Evolutionary conservation across 2,888 invertebrate species (phyloP), one percentile per base, ranked within the genome.

Genomic region (Cephalotes varians): DNA sequence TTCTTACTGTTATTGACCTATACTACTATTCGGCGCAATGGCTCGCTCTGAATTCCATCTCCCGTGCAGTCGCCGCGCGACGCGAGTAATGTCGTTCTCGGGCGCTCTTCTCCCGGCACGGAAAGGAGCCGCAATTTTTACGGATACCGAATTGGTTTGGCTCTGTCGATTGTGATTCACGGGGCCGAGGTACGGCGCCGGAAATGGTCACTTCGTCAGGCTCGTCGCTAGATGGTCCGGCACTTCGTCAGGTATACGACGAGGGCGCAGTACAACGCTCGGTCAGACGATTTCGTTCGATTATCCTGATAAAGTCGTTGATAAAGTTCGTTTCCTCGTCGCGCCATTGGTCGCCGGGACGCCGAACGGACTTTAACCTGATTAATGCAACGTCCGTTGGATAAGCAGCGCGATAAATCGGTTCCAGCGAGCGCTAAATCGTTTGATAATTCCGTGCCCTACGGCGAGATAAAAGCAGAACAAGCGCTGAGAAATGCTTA

Each of bases 231-330:
- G 80, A 87, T 76, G 77, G 76, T 72, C 58, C 74, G 56, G 47
- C 85, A 82, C 83, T 87, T 87, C 86, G 90, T 90, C 85, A 84
- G 81, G 74, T 56, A 37, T 65, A 65, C 69, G 86, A 76, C 82
- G 83, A 84, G 80, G 81, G 58, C 69, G 58, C 74, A 60, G 44
- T 44, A 65, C 64, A 65, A 44, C 76, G 81, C 58, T 76, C 82
- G 82, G 83, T 73, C 67, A 58, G 65, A 62, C 83, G 84, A 85
- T 87, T 86, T 84, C 85, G 82, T 88, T 90, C 90, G 89, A 90
- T 90, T 90, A 91, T 89, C 90, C 86, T 64, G 90, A 87, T 89
- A 89, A 88, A 89, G 87, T 88, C 90, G 82, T 86, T 87, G 89
- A 90, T 87, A 90, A 89, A 87, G 84, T 82, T n/a, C 85, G 82